phyloP scores from a whole-genome alignment of 2,888 invertebrate genomes.

The Prostheceraeus crozeri region DNA sequence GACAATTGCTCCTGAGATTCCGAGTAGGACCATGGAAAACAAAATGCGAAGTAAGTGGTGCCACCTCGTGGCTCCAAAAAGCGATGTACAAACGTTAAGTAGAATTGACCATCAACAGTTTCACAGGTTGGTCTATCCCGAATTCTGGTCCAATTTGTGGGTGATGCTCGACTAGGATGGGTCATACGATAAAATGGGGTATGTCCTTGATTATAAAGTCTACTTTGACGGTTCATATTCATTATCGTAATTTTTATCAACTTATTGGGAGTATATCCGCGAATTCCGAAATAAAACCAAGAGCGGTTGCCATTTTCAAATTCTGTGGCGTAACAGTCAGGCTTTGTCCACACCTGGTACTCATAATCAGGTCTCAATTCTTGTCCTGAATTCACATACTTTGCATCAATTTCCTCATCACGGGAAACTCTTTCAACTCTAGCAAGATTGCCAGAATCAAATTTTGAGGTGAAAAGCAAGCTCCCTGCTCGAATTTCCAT shows the following conservation, averaged over 20 bases:
- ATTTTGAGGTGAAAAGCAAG: slow-evolving; percentile 74
- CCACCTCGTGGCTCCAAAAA: slow-evolving; percentile 59
- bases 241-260: slow-evolving; percentile 72
- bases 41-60: slow-evolving; percentile 78
- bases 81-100: slow-evolving; percentile 63
- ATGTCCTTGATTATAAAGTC: slow-evolving; percentile 74
- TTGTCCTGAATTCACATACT: slow-evolving; percentile 13
- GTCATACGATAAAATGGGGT: background rate
- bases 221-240: slow-evolving; percentile 79
- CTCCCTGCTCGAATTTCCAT: slow-evolving; percentile 60
- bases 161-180: background rate
- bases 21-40: slow-evolving; percentile 77
- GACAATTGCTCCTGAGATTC: slow-evolving; percentile 70
- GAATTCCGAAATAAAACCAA: slow-evolving; percentile 82
- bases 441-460: slow-evolving; percentile 81
- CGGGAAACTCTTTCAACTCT: slow-evolving; percentile 66
- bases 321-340: slow-evolving; percentile 76
- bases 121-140: slow-evolving; percentile 42
- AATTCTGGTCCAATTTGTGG: slow-evolving; percentile 34
- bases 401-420: slow-evolving; percentile 48
- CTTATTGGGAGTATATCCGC: slow-evolving; percentile 59
- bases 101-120: slow-evolving; percentile 54
- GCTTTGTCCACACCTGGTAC: slow-evolving; percentile 80
- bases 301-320: slow-evolving; percentile 81
- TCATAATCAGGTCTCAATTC: slow-evolving; percentile 65